A percentile compares a stretch with the other conserved stretches of the same genome.
These are phyloP conservation scores for Aegotheles bennettii DNA, from an alignment of 2,113 vertebrate species.

Conservation along the genomic window DNA sequence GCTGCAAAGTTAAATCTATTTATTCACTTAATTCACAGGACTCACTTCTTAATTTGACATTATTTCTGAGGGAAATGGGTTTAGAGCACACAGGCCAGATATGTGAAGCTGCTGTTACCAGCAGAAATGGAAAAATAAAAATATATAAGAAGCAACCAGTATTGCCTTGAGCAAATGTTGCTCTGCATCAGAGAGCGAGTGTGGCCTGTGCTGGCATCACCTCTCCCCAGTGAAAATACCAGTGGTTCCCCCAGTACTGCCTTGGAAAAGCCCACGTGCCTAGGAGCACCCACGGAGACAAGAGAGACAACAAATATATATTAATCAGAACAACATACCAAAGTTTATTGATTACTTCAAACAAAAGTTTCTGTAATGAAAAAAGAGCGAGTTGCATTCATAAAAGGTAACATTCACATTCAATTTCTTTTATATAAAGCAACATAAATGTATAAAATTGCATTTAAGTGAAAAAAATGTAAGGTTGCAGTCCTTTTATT, in stretches of 20 bases:
- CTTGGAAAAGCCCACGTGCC: background rate
- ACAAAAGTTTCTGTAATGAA: constrained; percentile 76
- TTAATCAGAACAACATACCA: constrained; percentile 78
- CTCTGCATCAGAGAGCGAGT: background rate
- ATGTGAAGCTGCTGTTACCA: background rate
- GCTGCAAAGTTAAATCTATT: background rate
- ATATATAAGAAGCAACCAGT: background rate
- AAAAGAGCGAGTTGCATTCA: constrained; percentile 79
- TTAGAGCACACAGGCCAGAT: background rate
- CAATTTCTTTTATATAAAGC: constrained; percentile 75
- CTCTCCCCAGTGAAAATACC: background rate
- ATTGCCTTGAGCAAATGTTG: background rate
- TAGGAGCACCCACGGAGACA: background rate
- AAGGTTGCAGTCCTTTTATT: constrained; percentile 58
- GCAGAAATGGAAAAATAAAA: background rate
- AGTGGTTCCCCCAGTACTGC: fast-evolving
- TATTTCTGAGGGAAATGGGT: background rate
- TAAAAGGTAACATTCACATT: constrained; percentile 81
- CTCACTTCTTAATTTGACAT: background rate
- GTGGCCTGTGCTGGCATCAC: fast-evolving
- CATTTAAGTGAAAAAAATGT: constrained; percentile 70
- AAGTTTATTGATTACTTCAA: constrained; percentile 83
- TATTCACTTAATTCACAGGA: background rate
- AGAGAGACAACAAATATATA: background rate
- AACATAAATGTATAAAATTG: constrained; percentile 77